Evolutionary conservation across 2,888 invertebrate genomes (phyloP), one percentile per base, ranked within the genome.

Genomic region (Dynastes hyllus): DNA sequence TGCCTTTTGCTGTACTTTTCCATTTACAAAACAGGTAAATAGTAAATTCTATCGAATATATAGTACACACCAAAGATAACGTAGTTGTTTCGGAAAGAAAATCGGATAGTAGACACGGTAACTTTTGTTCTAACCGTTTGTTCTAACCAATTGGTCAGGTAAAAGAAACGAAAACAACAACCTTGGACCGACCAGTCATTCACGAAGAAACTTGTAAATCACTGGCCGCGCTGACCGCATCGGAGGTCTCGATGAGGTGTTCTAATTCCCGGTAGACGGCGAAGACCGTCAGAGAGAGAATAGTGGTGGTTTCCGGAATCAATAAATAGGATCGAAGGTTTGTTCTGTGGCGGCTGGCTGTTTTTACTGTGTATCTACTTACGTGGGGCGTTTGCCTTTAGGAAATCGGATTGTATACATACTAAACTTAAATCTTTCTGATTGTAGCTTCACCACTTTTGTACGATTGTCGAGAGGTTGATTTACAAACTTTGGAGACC

Each of bases 201-300:
- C 73, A 73, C 58, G 73, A 73, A 40, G 73, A 58, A 73, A 73
- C 73, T 37, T 73, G 73, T 73, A 73, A 73, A 73, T 73, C 73
- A 73, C 58, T 27, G 73, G 51, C 13, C 9, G 55, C 22, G 55
- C 3, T 58, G 16, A 16, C 58, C 37, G 55, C 73, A 37, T 16
- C 73, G 58, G 58, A 32, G 73, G 58, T 55, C 58, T 58, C 73
- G 40, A 73, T 40, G 73, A 73, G 73, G 22, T 58, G 73, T 73
- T 73, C 73, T 58, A 32, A 40, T 73, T 55, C 73, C 22, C 58
- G 58, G 73, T 73, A 73, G 51, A 61, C 51, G 16, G 37, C 22
- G 16, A 73, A 58, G 55, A 32, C 16, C 37, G 45, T 45, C 45
- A 22, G 11, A 58, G 37, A 73, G 27, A 58, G 37, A 9, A 58